Percentiles rank a stretch among this genome's conserved stretches.
These are phyloP conservation scores for Molossus molossus DNA, from an alignment of 2,797 vertebrate species.

Conservation along the genomic window DNA sequence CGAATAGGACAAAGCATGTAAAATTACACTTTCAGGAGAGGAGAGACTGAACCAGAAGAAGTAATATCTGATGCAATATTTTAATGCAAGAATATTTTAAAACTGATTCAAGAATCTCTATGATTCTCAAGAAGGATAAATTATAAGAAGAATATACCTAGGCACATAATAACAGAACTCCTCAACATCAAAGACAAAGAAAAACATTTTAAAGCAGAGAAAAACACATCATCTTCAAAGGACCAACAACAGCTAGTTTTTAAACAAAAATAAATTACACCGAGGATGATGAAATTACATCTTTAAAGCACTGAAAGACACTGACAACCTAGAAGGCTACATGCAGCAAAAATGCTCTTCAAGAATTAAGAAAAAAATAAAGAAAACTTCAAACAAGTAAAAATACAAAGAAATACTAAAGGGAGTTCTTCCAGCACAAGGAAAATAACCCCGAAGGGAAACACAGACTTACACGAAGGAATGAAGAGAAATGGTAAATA, in stretches of 20 bases:
- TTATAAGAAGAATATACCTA: not conserved
- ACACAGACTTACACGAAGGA: not conserved
- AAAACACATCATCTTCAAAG: not conserved
- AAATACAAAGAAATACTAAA: not conserved
- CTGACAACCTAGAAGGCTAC: not conserved
- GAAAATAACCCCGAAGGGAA: conserved; percentile 40
- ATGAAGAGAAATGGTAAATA: not conserved
- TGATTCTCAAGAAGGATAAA: conserved; percentile 13
- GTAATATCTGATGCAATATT: not conserved
- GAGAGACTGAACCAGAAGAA: not conserved
- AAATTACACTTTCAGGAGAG: not conserved
- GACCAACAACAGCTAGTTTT: not conserved
- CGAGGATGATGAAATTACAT: not conserved
- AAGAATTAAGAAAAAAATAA: conserved; percentile 34
- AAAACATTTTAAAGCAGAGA: not conserved
- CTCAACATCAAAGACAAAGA: conserved; percentile 53
- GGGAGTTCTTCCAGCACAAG: not conserved
- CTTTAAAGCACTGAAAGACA: conserved; percentile 15
- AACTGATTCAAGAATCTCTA: conserved; percentile 8
- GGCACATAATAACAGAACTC: not conserved
- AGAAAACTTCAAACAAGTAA: not conserved
- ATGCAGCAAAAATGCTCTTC: not conserved
- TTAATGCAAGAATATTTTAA: conserved; percentile 47
- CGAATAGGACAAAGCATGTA: not conserved
- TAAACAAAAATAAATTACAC: conserved; percentile 15